Conservation (phyloP, 2,888 invertebrate genomes). For the Leptodirus hochenwartii region DNA sequence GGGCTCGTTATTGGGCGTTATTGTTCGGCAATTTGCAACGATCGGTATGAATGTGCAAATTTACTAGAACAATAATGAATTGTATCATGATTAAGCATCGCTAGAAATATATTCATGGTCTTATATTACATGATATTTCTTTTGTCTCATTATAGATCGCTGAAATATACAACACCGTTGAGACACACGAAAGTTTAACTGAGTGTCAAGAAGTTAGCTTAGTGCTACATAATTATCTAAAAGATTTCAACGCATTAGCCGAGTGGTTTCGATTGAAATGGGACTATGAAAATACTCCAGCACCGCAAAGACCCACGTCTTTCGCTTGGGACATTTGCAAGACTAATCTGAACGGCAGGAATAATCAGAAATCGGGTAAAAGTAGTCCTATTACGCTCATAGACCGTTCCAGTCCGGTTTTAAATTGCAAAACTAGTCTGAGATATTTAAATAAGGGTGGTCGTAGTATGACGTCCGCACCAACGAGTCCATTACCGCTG, state of each 20-base stretch:
- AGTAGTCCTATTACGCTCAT: constrained; percentile 31
- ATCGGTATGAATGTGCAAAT: constrained; percentile 39
- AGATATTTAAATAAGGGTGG: constrained; percentile 29
- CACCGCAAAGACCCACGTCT: constrained; percentile 67
- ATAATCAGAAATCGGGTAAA: constrained; percentile 25
- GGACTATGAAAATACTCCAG: constrained; percentile 81
- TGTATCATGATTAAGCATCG: too few species aligned
- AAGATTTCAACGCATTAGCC: constrained; percentile 84
- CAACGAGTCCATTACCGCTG: constrained; percentile 27
- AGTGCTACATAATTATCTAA: constrained; percentile 83
- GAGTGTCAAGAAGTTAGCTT: constrained; percentile 94
- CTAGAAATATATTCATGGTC: constrained; percentile 1
- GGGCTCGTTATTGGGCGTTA: constrained; percentile 89
- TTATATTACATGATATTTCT: constrained; percentile 3
- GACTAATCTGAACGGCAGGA: constrained; percentile 34
- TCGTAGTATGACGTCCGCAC: constrained; percentile 16
- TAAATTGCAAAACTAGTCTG: constrained; percentile 41
- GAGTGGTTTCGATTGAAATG: constrained; percentile 88
- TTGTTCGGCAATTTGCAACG: constrained; percentile 86
- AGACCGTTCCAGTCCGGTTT: constrained; percentile 38
- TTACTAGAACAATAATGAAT: constrained; percentile 4
- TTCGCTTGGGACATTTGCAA: constrained; percentile 93
- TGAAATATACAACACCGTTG: constrained; percentile 91
- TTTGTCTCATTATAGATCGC: constrained; percentile 38
- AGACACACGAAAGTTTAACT: constrained; percentile 80